Evolutionary conservation across 2,888 invertebrate species (phyloP).

Genomic region (Brachypalpus laphriformis): DNA sequence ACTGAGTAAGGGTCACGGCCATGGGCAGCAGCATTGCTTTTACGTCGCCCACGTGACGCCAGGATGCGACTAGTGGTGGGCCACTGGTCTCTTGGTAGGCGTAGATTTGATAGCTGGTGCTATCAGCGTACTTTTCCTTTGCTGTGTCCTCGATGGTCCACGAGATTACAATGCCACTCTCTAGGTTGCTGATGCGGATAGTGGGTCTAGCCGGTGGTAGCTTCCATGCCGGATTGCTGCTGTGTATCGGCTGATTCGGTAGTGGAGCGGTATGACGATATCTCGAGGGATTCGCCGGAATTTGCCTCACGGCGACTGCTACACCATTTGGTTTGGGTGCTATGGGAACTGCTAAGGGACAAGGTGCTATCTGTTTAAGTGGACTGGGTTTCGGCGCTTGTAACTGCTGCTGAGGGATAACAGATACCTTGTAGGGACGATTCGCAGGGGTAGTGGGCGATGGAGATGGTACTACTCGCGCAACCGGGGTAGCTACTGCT

Average conservation of each 20-base stretch:
- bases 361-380: constrained; percentile 50
- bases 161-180: constrained; percentile 94
- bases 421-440: constrained; percentile 61
- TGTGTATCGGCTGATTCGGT: constrained; percentile 80
- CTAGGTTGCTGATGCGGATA: constrained; percentile 90
- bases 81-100: constrained; percentile 94
- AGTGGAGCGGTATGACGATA: constrained; percentile 82
- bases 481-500: neutral
- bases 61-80: constrained; percentile 88
- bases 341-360: constrained; percentile 54
- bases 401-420: constrained; percentile 52
- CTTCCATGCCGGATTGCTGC: constrained; percentile 85
- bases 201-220: constrained; percentile 91
- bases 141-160: constrained; percentile 92
- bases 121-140: constrained; percentile 86
- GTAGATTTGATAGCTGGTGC: constrained; percentile 94
- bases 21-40: constrained; percentile 95
- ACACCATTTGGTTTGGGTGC: constrained; percentile 75
- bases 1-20: constrained; percentile 97
- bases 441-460: constrained; percentile 33
- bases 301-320: constrained; percentile 75
- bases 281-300: constrained; percentile 77
- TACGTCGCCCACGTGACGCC: constrained; percentile 98
- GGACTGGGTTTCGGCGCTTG: constrained; percentile 67
- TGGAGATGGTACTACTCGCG: constrained; percentile 7